These are phyloP conservation scores for Sicus ferrugineus DNA, from an alignment of 2,888 invertebrate species.

Conservation along the genomic window DNA sequence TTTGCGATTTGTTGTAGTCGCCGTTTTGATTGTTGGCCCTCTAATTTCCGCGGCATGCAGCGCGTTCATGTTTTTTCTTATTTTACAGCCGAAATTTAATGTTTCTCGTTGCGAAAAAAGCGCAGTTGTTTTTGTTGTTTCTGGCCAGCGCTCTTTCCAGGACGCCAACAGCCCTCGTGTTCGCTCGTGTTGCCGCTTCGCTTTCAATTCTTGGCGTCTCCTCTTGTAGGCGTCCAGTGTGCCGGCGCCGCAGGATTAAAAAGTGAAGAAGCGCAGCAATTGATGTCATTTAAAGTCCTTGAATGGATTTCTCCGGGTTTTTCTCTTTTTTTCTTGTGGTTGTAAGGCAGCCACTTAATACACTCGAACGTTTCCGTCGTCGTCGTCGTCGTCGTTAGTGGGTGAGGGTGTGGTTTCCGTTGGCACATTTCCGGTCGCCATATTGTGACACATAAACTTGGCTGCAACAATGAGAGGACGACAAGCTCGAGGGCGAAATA, in stretches of 20 bases:
- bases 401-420: constrained; percentile 6
- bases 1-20: constrained; percentile 18
- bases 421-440: constrained; percentile 30
- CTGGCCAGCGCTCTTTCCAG: background rate
- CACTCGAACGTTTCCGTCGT: too few species aligned
- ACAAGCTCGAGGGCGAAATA: background rate
- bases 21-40: background rate
- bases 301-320: constrained; percentile 8
- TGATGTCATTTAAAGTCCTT: constrained; percentile 23
- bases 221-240: background rate
- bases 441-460: constrained; percentile 19
- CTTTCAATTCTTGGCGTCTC: background rate
- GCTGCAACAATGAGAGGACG: background rate
- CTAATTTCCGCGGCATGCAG: constrained; percentile 1
- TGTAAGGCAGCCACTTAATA: background rate
- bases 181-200: constrained; percentile 1
- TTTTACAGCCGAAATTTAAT: constrained; percentile 25
- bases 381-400: background rate
- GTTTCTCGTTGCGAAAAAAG: background rate
- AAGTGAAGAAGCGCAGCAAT: too few species aligned
- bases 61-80: constrained; percentile 13
- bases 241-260: too few species aligned
- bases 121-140: background rate
- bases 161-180: background rate
- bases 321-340: background rate